Conservation (phyloP, 2,888 invertebrate species). For the Caenorhabditis doughertyi region DNA sequence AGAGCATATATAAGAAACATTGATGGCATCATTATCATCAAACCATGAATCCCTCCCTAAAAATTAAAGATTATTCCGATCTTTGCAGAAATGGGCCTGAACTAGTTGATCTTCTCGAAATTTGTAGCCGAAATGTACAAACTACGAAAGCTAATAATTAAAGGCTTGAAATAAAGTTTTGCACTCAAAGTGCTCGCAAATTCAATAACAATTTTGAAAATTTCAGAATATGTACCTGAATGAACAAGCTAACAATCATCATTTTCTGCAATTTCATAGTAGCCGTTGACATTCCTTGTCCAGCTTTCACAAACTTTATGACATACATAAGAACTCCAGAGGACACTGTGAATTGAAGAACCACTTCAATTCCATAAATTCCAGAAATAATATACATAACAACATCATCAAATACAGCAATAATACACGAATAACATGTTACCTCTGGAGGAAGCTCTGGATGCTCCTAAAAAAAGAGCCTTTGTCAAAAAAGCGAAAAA, state of each 20-base stretch:
- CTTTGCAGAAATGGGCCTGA: no score
- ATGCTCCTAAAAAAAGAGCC: neutral
- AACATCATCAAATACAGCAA: slow-evolving; percentile 15
- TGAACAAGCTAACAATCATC: slow-evolving; percentile 21
- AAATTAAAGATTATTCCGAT: no score
- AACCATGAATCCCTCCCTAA: slow-evolving; percentile 21
- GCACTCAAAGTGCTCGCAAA: no score
- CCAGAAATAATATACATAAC: neutral
- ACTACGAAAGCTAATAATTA: no score
- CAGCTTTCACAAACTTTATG: slow-evolving; percentile 3
- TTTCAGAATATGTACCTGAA: slow-evolving; percentile 30
- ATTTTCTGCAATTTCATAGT: slow-evolving; percentile 18
- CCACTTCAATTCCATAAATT: slow-evolving; percentile 1
- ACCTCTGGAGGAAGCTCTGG: slow-evolving; percentile 13
- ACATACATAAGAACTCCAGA: slow-evolving; percentile 1
- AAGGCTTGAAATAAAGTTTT: no score
- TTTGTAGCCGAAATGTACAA: no score
- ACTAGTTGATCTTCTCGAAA: no score
- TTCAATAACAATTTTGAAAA: no score
- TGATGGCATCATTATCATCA: slow-evolving; percentile 3
- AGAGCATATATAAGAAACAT: neutral
- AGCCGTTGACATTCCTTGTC: slow-evolving; percentile 2
- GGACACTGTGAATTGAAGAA: slow-evolving; percentile 5
- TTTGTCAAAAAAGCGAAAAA: neutral
- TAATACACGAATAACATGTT: slow-evolving; percentile 27